These are phyloP conservation scores for Paramisgurnus dabryanus DNA, from an alignment of 2,113 vertebrate species.

Conservation along the genomic window DNA sequence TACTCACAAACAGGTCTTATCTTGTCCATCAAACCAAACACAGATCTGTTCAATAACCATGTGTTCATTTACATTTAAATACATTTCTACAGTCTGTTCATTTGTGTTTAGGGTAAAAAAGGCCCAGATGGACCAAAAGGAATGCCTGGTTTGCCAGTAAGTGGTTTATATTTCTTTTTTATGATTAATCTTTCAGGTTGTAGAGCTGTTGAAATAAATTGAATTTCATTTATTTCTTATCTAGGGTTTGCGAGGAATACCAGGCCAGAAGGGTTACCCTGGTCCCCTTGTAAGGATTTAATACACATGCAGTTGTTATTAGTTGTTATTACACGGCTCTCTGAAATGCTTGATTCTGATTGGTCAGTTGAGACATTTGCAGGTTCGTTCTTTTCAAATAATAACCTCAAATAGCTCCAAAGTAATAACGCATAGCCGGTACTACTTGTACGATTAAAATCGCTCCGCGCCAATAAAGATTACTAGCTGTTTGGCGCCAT, in stretches of 20 bases:
- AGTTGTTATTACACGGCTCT: no score
- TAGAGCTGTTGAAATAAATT: background rate
- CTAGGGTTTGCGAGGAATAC: constrained; percentile 67
- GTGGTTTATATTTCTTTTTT: constrained; percentile 32
- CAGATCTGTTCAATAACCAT: constrained; percentile 2
- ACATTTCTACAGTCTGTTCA: background rate
- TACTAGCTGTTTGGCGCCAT: no score
- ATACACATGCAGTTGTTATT: background rate
- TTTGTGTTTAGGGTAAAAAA: constrained; percentile 66
- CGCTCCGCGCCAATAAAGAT: no score
- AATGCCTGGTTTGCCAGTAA: constrained; percentile 65
- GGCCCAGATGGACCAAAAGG: constrained; percentile 67
- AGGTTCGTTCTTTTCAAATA: no score
- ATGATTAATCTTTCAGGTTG: background rate
- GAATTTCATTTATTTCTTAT: background rate
- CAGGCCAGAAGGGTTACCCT: constrained; percentile 68
- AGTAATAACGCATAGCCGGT: no score
- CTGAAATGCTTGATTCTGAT: no score
- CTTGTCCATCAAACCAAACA: background rate
- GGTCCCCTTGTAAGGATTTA: constrained; percentile 66
- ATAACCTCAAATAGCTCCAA: no score
- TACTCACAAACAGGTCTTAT: background rate
- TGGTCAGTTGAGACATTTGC: no score
- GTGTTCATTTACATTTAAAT: background rate
- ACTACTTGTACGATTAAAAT: no score